Conservation (phyloP, 1,140 invertebrate species). For the Pararge aegeria region DNA sequence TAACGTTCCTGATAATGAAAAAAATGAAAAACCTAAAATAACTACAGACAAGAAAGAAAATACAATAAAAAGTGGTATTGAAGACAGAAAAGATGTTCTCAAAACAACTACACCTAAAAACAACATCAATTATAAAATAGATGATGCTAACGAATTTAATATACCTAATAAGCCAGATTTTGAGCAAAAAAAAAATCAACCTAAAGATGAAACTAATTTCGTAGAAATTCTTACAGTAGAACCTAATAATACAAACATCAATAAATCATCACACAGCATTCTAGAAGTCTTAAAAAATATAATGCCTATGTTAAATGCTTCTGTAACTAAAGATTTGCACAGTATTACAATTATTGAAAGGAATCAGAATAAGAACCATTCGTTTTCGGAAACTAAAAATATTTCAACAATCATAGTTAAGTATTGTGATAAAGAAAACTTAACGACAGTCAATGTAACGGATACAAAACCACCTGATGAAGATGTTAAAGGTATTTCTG, state of each 20-base stretch:
- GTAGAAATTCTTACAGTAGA: conserved; percentile 68
- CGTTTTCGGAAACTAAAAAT: conserved; percentile 60
- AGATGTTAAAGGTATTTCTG: conserved; percentile 14
- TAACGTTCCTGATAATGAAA: conserved; percentile 35
- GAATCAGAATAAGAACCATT: conserved; percentile 62
- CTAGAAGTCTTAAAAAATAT: conserved; percentile 67
- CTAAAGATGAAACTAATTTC: conserved; percentile 35
- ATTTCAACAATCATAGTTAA: conserved; percentile 72
- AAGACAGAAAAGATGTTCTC: conserved; percentile 51
- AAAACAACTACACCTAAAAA: conserved; percentile 17
- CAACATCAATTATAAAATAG: conserved; percentile 25
- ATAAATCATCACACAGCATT: conserved; percentile 54
- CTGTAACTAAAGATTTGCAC: conserved; percentile 62
- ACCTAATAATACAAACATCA: conserved; percentile 54
- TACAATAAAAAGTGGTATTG: conserved; percentile 58
- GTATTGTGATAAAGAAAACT: conserved; percentile 73
- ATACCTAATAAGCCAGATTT: conserved; percentile 34
- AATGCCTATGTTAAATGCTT: conserved; percentile 65
- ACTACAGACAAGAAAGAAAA: conserved; percentile 32
- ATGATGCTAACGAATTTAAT: conserved; percentile 28
- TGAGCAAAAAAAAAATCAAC: not conserved
- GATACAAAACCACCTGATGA: conserved; percentile 22
- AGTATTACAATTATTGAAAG: conserved; percentile 72
- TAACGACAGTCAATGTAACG: conserved; percentile 41
- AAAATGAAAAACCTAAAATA: conserved; percentile 4